Evolutionary conservation across 2,888 invertebrate genomes (phyloP).

Genomic region (Idaea biselata): DNA sequence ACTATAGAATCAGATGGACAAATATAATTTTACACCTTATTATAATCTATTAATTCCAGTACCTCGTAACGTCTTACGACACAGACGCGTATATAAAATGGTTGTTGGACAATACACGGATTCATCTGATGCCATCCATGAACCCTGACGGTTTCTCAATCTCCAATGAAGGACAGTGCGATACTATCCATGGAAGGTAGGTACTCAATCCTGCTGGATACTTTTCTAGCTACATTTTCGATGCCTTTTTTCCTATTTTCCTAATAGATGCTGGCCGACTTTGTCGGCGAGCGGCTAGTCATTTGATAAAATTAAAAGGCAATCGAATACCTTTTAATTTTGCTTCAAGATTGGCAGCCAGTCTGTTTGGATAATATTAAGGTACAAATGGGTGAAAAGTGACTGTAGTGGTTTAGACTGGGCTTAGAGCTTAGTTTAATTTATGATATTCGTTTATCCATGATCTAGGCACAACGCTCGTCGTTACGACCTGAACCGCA

Average conservation of each 20-base stretch:
- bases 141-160: slow-evolving; percentile 99
- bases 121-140: slow-evolving; percentile 98
- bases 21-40: too few relatives aligned
- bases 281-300: too few relatives aligned
- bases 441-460: neutral
- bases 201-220: slow-evolving; percentile 11
- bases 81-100: slow-evolving; percentile 92
- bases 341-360: too few relatives aligned
- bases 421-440: neutral
- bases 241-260: too few relatives aligned
- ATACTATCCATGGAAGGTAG: slow-evolving; percentile 93
- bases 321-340: too few relatives aligned
- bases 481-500: slow-evolving; percentile 95
- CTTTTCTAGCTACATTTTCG: too few relatives aligned
- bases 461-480: slow-evolving; percentile 88
- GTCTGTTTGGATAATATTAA: too few relatives aligned
- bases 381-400: too few relatives aligned
- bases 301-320: too few relatives aligned
- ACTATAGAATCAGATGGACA: too few relatives aligned
- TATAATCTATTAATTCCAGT: slow-evolving; percentile 78
- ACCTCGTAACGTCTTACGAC: slow-evolving; percentile 90
- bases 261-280: too few relatives aligned
- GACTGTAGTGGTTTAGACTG: too few relatives aligned
- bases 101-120: slow-evolving; percentile 95
- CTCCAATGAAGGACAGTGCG: slow-evolving; percentile 93